Percentiles rank a stretch among this genome's conserved stretches.
These are phyloP conservation scores for Pheosia gnoma DNA, from an alignment of 2,888 invertebrate species.

Conservation along the genomic window DNA sequence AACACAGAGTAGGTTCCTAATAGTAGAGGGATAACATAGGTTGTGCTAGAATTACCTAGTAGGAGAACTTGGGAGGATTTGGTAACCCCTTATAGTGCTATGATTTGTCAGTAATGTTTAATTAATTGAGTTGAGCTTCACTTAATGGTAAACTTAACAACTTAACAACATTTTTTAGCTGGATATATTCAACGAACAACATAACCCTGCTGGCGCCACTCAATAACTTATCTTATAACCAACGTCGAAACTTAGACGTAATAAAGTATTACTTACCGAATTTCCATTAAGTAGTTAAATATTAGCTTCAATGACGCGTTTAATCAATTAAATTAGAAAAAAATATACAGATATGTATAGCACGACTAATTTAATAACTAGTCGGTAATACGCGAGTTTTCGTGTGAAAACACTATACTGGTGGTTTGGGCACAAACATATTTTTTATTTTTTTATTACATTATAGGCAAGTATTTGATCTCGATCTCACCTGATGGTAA, in stretches of 20 bases:
- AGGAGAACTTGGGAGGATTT: too few species aligned
- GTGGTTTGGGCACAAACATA: slow-evolving; percentile 1
- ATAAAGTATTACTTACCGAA: too few species aligned
- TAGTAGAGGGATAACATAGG: too few species aligned
- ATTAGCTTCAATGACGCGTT: neutral
- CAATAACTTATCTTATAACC: slow-evolving; percentile 55
- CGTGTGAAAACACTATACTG: slow-evolving; percentile 34
- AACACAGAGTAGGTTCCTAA: too few species aligned
- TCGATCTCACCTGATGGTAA: too few species aligned
- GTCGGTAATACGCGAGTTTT: slow-evolving; percentile 12
- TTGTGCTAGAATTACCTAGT: too few species aligned
- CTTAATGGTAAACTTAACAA: too few species aligned
- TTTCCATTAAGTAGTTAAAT: slow-evolving; percentile 1
- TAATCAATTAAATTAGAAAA: neutral
- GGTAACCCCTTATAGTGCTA: too few species aligned
- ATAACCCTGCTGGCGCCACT: slow-evolving; percentile 30
- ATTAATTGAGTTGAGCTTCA: too few species aligned
- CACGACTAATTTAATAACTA: slow-evolving; percentile 14
- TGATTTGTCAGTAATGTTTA: too few species aligned
- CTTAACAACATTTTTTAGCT: neutral
- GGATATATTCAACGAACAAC: neutral
- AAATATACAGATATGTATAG: neutral
- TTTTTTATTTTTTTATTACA: too few species aligned
- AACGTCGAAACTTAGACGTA: slow-evolving; percentile 35
- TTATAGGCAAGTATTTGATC: too few species aligned